Base-by-base conservation (phyloP, 2,888 invertebrate genomes). In the Cistogaster globosa region DNA sequence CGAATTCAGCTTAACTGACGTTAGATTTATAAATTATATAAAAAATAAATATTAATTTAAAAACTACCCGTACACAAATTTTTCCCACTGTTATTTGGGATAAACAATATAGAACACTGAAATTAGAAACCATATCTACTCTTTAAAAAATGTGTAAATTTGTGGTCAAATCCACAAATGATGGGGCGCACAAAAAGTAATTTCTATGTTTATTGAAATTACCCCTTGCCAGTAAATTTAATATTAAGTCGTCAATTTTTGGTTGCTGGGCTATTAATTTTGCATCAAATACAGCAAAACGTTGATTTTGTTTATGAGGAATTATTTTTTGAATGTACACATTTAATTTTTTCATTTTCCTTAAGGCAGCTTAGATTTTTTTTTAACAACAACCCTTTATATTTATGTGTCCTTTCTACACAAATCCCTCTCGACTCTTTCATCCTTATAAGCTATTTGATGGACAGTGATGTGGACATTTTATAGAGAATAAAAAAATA, bases 371-470 rank as follows among this genome's bases (percentile, higher is more conserved):
- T 53, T 48, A 18, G 5, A 57, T n/a, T 26, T 48, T 32, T 11
- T 60, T 58, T 16, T 14, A 48, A 45, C 51, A 58, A 48, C 68
- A 68, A 77, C 77, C 77, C 68, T 77, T 68, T 60, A 5, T 38
- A 42, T 42, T 42, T 42, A 42, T 51, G 20, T 57, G 55, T 4
- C 20, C 20, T 45, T 42, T 36, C 38, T 60, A 48, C n/a, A 20
- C 26, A 42, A 48, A 71, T 45, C 12, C 1, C 55, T 22, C 16
- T 65, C 4, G 36, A 55, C n/a, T 3, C n/a, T 55, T 51, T 62
- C 32, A 53, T 36, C 63, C 48, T 71, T 53, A 62, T 72, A 74
- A 74, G 78, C 74, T 72, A 78, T 83, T 83, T 69, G 69, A 79
- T 75, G 3, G 42, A 42, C 42, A 42, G 14, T 42, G 42, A 72